Base-by-base conservation (phyloP, 92 coral and sea anemone species). In the Parazoanthus swiftii region DNA sequence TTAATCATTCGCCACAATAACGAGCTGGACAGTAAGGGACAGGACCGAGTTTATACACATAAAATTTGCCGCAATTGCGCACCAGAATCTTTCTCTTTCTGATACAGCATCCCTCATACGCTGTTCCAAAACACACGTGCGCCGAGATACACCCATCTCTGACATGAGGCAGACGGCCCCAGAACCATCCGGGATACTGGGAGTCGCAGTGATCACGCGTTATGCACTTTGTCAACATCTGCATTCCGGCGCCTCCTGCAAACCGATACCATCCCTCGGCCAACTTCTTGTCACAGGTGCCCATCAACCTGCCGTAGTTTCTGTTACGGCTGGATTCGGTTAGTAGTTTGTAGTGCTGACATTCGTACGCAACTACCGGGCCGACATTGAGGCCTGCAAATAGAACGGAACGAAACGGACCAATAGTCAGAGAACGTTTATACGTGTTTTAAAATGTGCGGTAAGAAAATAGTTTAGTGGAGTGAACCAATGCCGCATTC, bases 221-320 rank as follows among this genome's bases (percentile, higher is more conserved):
- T 29, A 88, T 91, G 88, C 98, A 95, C 10, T 92, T 58, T 66
- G 81, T 90, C 10, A 94, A 92, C 98, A 95, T 93, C 85, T 89
- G 89, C 66, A 87, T 88, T 5, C 98, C 98, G 0, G 98, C 98
- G 8, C 85, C 91, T 6, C 98, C 95, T 2, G 96, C 85, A 26
- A 95, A 74, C 85, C 98, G 96, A 88, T 91, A 95, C 98, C 98
- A 95, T 86, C 98, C 98, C 81, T 91, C 96, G 35, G 98, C 96
- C 25, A 95, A 80, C 84, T 95, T 95, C 46, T 83, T 66, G 86
- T 95, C 98, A 29, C 98, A 95, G 54, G 76, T 90, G 33, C 98
- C 95, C 56, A 95, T 50, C 63, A 93, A 36, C 23, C 74, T 54
- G 3, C 89, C 71, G 48, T 85, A 88, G 63, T 81, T 85, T 82